Base-by-base conservation (phyloP, 37 sponge, comb jelly and placozoan genomes). In the Petrosia ficiformis region DNA sequence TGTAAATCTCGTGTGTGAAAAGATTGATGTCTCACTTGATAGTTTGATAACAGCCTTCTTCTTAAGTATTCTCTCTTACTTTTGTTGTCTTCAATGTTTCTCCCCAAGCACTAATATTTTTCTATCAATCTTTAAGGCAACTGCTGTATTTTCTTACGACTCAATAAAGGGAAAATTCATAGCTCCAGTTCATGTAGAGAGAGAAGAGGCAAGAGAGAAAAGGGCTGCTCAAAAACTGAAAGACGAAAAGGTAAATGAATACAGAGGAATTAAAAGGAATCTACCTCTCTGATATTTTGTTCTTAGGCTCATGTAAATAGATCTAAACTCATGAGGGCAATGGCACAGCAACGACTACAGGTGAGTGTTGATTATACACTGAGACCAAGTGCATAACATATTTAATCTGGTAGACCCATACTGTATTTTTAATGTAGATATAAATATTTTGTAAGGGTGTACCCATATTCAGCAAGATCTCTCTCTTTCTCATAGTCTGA, bases 291-390 rank as follows among this genome's bases (percentile, higher is more conserved):
- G 52, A 42, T 71, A n/a, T 4, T 11, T 22, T 41, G 44, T 42
- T 10, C 24, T 6, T 61, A 61, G 63, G 63, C 63, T 26, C 6
- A n/a, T 6, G 14, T 29, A 5, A 61, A 61, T n/a, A 11, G 63
- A 61, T 26, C 63, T 0, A 84, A 83, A 41, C 81, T 94, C 31
- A 95, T 95, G 96, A 91, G 84, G 42, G 80, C 92, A 28, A 86
- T 95, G 88, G 96, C 96, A 25, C 81, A 95, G 44, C 85, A 73
- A 30, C 61, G 77, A 33, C 79, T 95, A 24, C 80, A 95, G 83
- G 96, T 95, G 26, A 19, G 75, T 36, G 44, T 22, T n/a, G n/a
- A n/a, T n/a, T n/a, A n/a, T n/a, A n/a, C n/a, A n/a, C n/a, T n/a
- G n/a, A n/a, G n/a, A n/a, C n/a, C n/a, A n/a, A n/a, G n/a, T n/a